These are phyloP conservation scores for Cephalopachus bancanus DNA, from an alignment of 2,797 vertebrate species.

Conservation along the genomic window DNA sequence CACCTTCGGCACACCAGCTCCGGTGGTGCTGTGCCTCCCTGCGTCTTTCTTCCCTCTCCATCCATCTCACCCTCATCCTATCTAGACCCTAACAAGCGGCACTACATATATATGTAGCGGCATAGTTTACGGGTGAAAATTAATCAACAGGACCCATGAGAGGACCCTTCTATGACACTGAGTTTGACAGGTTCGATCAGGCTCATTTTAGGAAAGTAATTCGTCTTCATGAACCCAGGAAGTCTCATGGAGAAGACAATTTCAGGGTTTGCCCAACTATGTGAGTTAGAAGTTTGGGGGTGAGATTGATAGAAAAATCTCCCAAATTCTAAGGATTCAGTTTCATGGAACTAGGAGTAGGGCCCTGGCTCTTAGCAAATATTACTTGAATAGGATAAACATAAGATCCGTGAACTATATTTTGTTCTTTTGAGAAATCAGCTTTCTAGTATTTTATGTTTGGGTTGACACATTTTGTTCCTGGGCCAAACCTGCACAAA, in stretches of 20 bases:
- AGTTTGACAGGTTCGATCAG: slow-evolving; percentile 3
- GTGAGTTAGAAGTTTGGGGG: background rate
- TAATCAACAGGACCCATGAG: background rate
- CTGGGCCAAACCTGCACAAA: background rate
- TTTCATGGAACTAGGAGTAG: background rate
- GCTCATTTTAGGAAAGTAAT: background rate
- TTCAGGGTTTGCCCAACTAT: background rate
- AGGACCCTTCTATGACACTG: background rate
- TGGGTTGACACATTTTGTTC: background rate
- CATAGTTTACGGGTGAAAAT: background rate
- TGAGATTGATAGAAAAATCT: background rate
- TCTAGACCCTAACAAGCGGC: no score
- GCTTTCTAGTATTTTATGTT: slow-evolving; percentile 54
- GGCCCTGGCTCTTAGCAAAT: background rate
- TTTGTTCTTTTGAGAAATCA: slow-evolving; percentile 41
- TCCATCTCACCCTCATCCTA: no score
- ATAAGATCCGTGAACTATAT: background rate
- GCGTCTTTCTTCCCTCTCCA: no score
- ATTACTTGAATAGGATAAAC: background rate
- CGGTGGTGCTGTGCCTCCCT: no score
- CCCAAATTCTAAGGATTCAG: background rate
- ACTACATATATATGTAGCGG: background rate
- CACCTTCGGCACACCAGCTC: no score
- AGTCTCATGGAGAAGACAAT: background rate
- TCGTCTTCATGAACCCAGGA: background rate